Evolutionary conservation across 37 sponge, comb jelly and placozoan genomes (phyloP).

Genomic region (Hormiphora californensis): DNA sequence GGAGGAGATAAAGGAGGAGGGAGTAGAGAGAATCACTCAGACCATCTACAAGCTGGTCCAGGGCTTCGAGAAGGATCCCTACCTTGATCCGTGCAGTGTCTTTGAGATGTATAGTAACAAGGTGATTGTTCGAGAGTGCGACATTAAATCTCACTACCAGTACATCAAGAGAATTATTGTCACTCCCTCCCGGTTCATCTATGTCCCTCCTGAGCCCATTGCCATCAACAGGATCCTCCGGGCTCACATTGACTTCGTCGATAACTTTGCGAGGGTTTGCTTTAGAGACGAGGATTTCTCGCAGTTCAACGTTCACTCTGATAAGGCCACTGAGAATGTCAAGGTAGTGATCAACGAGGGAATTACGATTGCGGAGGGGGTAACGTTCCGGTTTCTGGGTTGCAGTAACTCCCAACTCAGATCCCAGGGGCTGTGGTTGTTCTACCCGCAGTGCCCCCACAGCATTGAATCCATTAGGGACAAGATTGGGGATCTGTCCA

Average conservation of each 20-base stretch:
- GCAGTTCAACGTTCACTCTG: conserved; percentile 52
- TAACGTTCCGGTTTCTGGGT: conserved; percentile 32
- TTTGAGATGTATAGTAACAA: neutral
- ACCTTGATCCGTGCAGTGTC: conserved; percentile 9
- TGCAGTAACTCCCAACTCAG: conserved; percentile 51
- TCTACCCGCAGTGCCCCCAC: conserved; percentile 50
- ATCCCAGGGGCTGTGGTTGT: conserved; percentile 37
- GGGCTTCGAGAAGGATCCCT: conserved; percentile 21
- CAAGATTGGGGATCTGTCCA: conserved; percentile 27
- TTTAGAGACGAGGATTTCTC: conserved; percentile 54
- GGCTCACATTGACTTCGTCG: conserved; percentile 8
- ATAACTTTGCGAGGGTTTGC: conserved; percentile 50
- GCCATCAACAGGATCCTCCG: conserved; percentile 46
- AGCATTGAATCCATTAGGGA: conserved; percentile 48
- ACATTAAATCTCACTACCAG: conserved; percentile 30
- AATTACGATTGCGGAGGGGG: conserved; percentile 8
- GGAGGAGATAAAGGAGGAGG: neutral
- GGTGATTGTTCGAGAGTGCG: neutral
- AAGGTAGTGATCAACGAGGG: conserved; percentile 27
- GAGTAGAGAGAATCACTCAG: conserved; percentile 25
- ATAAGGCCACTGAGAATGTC: conserved; percentile 2
- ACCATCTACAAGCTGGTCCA: conserved; percentile 39
- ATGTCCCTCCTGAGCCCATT: conserved; percentile 51
- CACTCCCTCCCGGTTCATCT: conserved; percentile 18
- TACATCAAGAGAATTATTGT: conserved; percentile 48